These are phyloP conservation scores for Trypoxylus dichotomus DNA, from an alignment of 1,140 invertebrate species.

Conservation along the genomic window DNA sequence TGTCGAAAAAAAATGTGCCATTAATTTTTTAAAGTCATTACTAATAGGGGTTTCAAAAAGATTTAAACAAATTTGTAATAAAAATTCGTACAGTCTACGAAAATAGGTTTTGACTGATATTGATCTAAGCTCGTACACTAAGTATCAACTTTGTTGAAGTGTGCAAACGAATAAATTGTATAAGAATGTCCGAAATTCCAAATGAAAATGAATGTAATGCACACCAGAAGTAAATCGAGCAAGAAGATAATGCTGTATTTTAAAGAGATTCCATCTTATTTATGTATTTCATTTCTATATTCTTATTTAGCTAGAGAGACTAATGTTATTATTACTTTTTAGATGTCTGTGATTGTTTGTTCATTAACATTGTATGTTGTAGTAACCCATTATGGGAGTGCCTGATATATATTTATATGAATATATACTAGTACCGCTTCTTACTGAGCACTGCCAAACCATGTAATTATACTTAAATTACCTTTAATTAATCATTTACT, in stretches of 20 bases:
- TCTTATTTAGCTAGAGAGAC: background rate
- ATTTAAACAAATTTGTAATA: too few relatives aligned
- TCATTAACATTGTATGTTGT: constrained; percentile 19
- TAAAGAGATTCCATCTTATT: background rate
- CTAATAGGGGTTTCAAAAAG: too few relatives aligned
- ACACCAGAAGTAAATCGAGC: too few relatives aligned
- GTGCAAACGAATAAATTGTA: too few relatives aligned
- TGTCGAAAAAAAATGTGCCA: too few relatives aligned
- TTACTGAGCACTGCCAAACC: constrained; percentile 13
- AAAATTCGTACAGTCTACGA: too few relatives aligned
- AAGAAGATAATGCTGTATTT: background rate
- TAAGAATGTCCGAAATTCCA: too few relatives aligned
- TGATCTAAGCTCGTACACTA: too few relatives aligned
- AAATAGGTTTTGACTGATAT: too few relatives aligned
- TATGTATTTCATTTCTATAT: constrained; percentile 1
- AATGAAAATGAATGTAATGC: too few relatives aligned
- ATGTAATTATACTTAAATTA: constrained; percentile 14
- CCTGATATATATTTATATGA: constrained; percentile 4
- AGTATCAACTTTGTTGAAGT: too few relatives aligned
- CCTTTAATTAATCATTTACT: constrained; percentile 3
- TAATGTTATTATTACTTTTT: constrained; percentile 4
- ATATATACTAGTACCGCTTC: constrained; percentile 10
- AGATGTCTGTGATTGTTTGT: constrained; percentile 23
- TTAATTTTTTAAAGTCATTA: too few relatives aligned
- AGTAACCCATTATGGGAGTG: constrained; percentile 5